Percentiles rank a stretch among this genome's conserved stretches.
Evolutionary conservation across 2,797 vertebrate genomes (phyloP).

Genomic region (Pelochelys cantorii): DNA sequence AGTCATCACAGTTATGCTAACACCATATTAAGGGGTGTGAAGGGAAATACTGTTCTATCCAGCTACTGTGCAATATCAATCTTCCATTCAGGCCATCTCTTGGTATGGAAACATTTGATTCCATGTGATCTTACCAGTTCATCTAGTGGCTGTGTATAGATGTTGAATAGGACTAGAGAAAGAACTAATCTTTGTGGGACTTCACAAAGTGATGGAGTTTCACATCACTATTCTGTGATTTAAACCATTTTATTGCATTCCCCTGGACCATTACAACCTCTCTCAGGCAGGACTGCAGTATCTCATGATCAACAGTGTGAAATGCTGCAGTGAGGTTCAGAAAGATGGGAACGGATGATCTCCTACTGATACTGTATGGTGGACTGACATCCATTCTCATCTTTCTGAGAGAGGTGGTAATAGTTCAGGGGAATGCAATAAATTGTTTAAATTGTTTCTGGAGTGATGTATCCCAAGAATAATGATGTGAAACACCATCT

Average conservation of each 20-base stretch:
- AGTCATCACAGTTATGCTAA: neutral
- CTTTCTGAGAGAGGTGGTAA: neutral
- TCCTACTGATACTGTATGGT: neutral
- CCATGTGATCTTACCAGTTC: too few relatives aligned
- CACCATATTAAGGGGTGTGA: neutral
- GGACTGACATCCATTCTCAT: neutral
- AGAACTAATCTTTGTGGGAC: too few relatives aligned
- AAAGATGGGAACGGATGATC: neutral
- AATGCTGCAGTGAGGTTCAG: too few relatives aligned
- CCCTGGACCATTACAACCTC: too few relatives aligned
- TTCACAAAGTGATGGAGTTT: too few relatives aligned
- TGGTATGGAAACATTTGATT: neutral
- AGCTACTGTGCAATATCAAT: neutral
- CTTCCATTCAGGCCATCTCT: neutral
- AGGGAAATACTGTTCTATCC: neutral
- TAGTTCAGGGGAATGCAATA: neutral
- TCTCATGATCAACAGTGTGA: too few relatives aligned
- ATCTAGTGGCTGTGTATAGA: too few relatives aligned
- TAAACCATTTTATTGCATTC: too few relatives aligned
- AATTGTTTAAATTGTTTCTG: neutral
- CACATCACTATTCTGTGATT: too few relatives aligned
- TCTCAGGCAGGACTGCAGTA: too few relatives aligned
- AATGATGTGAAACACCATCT: neutral
- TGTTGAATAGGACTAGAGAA: neutral
- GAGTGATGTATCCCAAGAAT: neutral